Evolutionary conservation across 2,888 invertebrate species (phyloP), one percentile per base, ranked within the genome.

Genomic region (Drosophila pseudotalamancana): DNA sequence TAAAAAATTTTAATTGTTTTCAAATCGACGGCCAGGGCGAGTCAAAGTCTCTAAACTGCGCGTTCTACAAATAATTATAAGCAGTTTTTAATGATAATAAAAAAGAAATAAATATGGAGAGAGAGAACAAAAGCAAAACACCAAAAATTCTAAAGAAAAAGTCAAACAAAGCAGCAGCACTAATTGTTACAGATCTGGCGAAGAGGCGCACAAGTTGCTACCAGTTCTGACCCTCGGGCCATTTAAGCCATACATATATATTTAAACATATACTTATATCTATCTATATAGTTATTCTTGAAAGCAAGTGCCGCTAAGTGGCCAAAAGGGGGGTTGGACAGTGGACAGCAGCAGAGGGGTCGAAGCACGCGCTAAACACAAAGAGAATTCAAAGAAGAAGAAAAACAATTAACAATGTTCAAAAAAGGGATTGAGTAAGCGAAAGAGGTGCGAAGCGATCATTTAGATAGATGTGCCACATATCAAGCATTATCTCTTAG

Each of bases 41-140:
- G 76, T 69, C 67, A 64, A 70, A 50, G 72, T 70, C 59, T 53
- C 50, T 64, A 72, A 76, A 56, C 67, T 68, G 63, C 69, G 85
- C 83, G 81, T 82, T 86, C 81, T 86, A 82, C 86, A 82, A 82
- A 82, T 82, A 82, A 83, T 83, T 87, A 86, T 82, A 83, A 83
- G 81, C 84, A 77, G 87, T 83, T 84, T 83, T 86, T 83, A 82
- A 86, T 80, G 84, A 82, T 82, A 65, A 65, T 68, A 40, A 62
- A 50, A 67, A 62, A 29, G 25, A n/a, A 14, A 21, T 40, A 9
- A 12, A 14, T 23, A 11, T 25, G 16, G 16, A 42, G 11, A 11
- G 23, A 14, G 5, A 16, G 14, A 25, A n/a, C 5, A 12, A 23
- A 23, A n/a, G n/a, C n/a, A n/a, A 40, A 51, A 8, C 21, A 32